Evolutionary conservation across 2,888 invertebrate genomes (phyloP), one percentile per base, ranked within the genome.

Genomic region (Syritta pipiens): DNA sequence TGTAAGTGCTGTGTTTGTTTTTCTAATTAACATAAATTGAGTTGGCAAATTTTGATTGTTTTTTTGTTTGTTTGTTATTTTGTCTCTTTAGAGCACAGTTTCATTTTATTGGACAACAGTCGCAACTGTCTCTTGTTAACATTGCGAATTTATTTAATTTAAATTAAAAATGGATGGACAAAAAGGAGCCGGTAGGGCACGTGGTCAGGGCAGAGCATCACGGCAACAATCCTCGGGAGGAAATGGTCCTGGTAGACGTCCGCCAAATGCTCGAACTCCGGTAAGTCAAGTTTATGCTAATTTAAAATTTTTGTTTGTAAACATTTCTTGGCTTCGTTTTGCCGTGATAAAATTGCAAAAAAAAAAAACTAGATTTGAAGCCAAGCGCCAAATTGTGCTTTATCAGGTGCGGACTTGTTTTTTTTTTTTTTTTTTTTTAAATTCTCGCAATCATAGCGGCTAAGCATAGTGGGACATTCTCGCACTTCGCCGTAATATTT

Each of bases 161-260:
- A n/a, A n/a, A 14, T 37, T 37, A 14, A 37, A 17, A 9, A 37
- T 83, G 83, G 83, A 83, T 32, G 59, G 44, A 7, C 71, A 63
- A 37, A 77, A 71, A 48, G 77, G 77, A 55, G 75, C 62, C n/a
- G 83, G 83, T 1, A 81, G 82, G 14, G 81, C 84, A 55, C 84
- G 84, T 76, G 83, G 84, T 10, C 82, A 83, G 44, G 84, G 83
- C 0, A 63, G 83, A 19, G 72, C 82, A 1, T 49, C 76, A 28
- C 4, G 53, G 19, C 1, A 35, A 24, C 6, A 67, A 44, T 17
- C n/a, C n/a, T n/a, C n/a, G n/a, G 81, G 63, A 1, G 12, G 30
- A 5, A 12, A 12, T 4, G 60, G 62, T 1, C 24, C 28, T 4
- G 67, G 74, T 9, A 77, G 82, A 9, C 57, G 82, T 3, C 71